Percentiles rank a stretch among this genome's conserved stretches.
phyloP scores from a whole-genome alignment of 2,797 vertebrate species.

The Anguilla anguilla region DNA sequence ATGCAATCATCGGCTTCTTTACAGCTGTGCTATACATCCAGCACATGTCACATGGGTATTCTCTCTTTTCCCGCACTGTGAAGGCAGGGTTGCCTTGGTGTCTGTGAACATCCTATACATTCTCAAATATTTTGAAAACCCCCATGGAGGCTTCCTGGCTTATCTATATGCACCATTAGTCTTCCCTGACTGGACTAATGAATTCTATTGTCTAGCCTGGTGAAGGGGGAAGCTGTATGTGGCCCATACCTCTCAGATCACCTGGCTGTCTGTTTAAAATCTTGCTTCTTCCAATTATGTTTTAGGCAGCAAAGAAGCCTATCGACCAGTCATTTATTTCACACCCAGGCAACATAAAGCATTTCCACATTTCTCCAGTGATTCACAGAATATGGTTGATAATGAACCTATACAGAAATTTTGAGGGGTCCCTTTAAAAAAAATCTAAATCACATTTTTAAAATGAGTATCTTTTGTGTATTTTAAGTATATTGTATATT shows the following conservation, averaged over 20 bases:
- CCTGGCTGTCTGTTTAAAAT: not conserved
- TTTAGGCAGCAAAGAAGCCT: not conserved
- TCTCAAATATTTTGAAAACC: conserved; percentile 13
- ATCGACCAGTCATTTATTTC: not conserved
- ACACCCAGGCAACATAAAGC: not conserved
- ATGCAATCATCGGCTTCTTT: conserved; percentile 6
- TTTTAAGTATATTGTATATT: not conserved
- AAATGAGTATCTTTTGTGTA: not conserved
- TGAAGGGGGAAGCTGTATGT: not conserved
- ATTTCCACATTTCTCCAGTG: not conserved
- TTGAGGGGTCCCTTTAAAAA: not conserved
- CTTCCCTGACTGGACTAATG: conserved; percentile 20
- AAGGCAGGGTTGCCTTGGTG: not conserved
- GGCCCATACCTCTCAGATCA: conserved; percentile 7
- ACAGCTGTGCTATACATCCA: not conserved
- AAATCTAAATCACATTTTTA: too few species aligned
- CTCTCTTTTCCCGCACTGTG: not conserved
- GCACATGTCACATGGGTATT: not conserved
- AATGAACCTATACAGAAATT: not conserved
- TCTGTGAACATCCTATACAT: conserved; percentile 7
- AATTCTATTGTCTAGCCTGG: conserved; percentile 22
- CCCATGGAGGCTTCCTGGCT: conserved; percentile 10
- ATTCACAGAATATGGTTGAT: not conserved
- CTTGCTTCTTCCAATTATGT: too few species aligned
- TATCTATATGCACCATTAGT: conserved; percentile 30